Evolutionary conservation across 2,113 vertebrate species (phyloP).

Genomic region (Setophaga petechia): DNA sequence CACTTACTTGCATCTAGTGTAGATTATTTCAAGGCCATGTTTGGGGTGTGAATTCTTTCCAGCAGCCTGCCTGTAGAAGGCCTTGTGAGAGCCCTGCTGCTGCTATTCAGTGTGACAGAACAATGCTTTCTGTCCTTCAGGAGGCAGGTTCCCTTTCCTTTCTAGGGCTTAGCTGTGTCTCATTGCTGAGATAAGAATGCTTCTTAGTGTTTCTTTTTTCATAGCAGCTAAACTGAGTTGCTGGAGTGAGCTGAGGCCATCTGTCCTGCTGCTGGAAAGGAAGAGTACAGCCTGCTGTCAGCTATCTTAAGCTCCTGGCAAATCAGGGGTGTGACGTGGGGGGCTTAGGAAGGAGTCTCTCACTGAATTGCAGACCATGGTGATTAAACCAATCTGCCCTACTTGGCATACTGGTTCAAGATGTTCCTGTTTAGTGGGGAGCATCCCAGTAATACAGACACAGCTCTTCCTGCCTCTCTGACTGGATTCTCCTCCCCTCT

Average conservation of each 20-base stretch:
- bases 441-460: background rate
- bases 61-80: background rate
- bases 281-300: constrained; percentile 36
- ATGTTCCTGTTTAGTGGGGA: background rate
- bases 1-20: background rate
- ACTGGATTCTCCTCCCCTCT: background rate
- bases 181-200: background rate
- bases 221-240: background rate
- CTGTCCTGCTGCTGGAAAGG: constrained; percentile 33
- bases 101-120: background rate
- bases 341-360: constrained; percentile 21
- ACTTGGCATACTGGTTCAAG: background rate
- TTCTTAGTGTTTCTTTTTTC: constrained; percentile 14
- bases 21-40: background rate
- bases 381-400: constrained; percentile 26
- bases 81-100: background rate
- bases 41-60: background rate
- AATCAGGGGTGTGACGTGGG: constrained; percentile 7
- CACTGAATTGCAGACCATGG: background rate
- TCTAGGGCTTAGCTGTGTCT: background rate
- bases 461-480: background rate
- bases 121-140: background rate
- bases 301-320: constrained; percentile 12
- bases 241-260: constrained; percentile 33
- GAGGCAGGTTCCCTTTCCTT: background rate